Conservation (phyloP, 2,888 invertebrate species). For the Tipula confusa region DNA sequence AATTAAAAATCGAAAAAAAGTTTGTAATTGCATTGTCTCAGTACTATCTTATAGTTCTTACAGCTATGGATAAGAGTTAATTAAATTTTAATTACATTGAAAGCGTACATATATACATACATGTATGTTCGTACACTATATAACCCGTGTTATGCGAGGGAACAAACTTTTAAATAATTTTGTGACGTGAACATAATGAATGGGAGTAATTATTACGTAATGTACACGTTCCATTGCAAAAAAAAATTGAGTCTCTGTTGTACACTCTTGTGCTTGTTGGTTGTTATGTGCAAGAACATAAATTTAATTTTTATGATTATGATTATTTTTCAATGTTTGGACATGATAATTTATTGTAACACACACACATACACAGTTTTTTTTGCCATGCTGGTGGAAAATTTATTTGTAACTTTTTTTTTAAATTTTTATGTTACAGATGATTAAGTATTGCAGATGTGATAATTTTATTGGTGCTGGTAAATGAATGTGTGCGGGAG, state of each 20-base stretch:
- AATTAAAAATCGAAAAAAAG: no score
- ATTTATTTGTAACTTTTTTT: not conserved
- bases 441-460: not conserved
- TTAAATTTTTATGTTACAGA: not conserved
- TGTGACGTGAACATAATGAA: not conserved
- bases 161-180: not conserved
- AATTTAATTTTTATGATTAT: not conserved
- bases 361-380: not conserved
- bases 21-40: not conserved
- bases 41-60: not conserved
- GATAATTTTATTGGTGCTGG: not conserved
- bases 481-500: not conserved
- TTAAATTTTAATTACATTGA: not conserved
- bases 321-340: not conserved
- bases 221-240: not conserved
- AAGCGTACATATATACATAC: not conserved
- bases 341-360: not conserved
- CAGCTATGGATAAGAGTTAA: not conserved
- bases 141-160: not conserved
- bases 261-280: not conserved
- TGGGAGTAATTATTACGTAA: not conserved
- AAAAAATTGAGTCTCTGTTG: not conserved
- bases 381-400: not conserved
- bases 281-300: not conserved
- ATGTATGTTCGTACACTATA: not conserved